These are phyloP conservation scores for Diuraphis noxia DNA, from an alignment of 1,140 invertebrate species.

Conservation along the genomic window DNA sequence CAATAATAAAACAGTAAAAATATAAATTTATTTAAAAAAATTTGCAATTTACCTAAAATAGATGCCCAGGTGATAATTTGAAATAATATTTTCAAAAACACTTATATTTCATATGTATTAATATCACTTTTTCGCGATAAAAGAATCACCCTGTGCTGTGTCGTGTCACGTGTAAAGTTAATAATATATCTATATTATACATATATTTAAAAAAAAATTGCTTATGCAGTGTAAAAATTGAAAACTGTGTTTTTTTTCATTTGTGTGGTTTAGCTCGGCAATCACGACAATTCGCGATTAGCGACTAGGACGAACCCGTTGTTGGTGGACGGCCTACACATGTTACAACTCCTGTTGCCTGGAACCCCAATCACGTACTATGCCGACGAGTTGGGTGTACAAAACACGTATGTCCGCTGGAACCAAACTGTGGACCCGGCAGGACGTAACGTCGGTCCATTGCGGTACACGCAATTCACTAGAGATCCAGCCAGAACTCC, in stretches of 20 bases:
- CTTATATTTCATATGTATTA: background rate
- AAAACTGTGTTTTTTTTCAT: background rate
- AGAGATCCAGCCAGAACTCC: conserved; percentile 74
- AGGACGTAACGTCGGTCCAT: conserved; percentile 9
- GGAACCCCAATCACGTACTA: conserved; percentile 63
- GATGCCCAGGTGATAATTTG: background rate
- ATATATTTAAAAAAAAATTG: too few relatives aligned
- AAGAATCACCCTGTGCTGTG: background rate
- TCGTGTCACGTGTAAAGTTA: background rate
- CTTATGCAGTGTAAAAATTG: too few relatives aligned
- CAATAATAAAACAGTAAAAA: background rate
- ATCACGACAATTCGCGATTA: conserved; percentile 73
- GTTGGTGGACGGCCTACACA: conserved; percentile 73
- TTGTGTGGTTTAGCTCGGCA: conserved; percentile 67
- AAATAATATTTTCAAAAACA: background rate
- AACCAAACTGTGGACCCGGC: conserved; percentile 42
- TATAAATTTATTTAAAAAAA: background rate
- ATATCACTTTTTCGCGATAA: background rate
- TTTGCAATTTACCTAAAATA: background rate
- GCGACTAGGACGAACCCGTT: conserved; percentile 67
- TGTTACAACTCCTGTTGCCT: conserved; percentile 74
- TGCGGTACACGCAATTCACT: conserved; percentile 49
- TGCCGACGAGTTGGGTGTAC: conserved; percentile 56
- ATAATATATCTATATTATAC: background rate
- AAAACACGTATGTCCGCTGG: conserved; percentile 48